These are phyloP conservation scores for Diorhabda carinulata DNA, from an alignment of 1,140 invertebrate species.

Conservation along the genomic window DNA sequence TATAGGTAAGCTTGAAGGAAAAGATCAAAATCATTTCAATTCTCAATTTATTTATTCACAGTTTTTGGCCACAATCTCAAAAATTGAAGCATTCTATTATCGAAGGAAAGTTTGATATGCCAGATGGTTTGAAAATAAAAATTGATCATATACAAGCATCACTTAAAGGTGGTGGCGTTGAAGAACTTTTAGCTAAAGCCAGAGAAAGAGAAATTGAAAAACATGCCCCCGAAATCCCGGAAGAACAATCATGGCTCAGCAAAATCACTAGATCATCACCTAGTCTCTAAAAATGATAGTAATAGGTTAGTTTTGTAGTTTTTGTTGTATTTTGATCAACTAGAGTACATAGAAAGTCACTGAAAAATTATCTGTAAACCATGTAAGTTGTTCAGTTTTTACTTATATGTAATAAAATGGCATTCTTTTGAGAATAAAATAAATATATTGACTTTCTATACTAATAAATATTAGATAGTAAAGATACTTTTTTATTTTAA, in stretches of 20 bases:
- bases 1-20: conserved; percentile 35
- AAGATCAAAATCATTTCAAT: not conserved
- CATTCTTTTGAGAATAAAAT: too few species aligned
- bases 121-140: conserved; percentile 19
- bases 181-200: conserved; percentile 21
- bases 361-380: too few species aligned
- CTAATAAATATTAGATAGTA: too few species aligned
- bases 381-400: too few species aligned
- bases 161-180: conserved; percentile 1
- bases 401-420: too few species aligned
- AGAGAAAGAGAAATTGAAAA: conserved; percentile 25
- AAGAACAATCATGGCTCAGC: conserved; percentile 31
- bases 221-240: conserved; percentile 33
- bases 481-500: conserved; percentile 2
- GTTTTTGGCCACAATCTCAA: conserved; percentile 25
- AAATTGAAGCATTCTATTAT: conserved; percentile 26
- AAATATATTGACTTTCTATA: too few species aligned
- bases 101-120: conserved; percentile 27
- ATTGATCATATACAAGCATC: conserved; percentile 14
- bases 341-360: too few species aligned
- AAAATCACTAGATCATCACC: conserved; percentile 29
- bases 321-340: not conserved
- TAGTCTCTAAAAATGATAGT: conserved; percentile 25
- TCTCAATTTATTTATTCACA: conserved; percentile 18
- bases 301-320: conserved; percentile 18